Evolutionary conservation across 2,113 vertebrate genomes (phyloP).

Genomic region (Gallinago media): DNA sequence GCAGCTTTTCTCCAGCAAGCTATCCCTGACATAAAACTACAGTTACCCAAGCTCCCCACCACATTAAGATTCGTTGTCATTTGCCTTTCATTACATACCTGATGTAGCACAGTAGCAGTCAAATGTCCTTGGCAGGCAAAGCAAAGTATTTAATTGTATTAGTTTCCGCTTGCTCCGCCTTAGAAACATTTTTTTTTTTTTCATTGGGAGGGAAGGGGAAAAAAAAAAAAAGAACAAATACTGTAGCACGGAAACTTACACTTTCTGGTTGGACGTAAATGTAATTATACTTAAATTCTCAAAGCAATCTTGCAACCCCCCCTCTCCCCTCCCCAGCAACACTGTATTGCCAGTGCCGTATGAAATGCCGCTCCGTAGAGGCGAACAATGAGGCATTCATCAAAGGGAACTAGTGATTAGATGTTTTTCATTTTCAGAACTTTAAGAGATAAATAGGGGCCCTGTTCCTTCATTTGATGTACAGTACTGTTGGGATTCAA

Average conservation of each 20-base stretch:
- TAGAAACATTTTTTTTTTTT: not conserved
- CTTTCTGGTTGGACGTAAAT: conserved; percentile 29
- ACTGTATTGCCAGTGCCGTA: conserved; percentile 53
- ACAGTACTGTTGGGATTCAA: conserved; percentile 64
- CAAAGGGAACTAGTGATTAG: conserved; percentile 67
- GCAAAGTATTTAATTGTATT: conserved; percentile 65
- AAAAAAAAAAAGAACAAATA: not conserved
- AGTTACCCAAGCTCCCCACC: conserved; percentile 74
- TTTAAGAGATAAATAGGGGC: conserved; percentile 71
- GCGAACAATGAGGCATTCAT: conserved; percentile 73
- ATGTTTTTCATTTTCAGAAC: conserved; percentile 75
- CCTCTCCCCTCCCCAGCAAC: not conserved
- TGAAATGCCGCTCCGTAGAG: conserved; percentile 63
- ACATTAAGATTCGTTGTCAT: conserved; percentile 69
- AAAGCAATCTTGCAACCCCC: not conserved
- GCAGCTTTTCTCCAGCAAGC: conserved; percentile 76
- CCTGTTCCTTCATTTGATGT: conserved; percentile 71
- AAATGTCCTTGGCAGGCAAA: conserved; percentile 69
- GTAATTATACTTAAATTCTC: conserved; percentile 39
- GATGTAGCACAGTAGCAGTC: conserved; percentile 76
- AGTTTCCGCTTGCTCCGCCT: conserved; percentile 54
- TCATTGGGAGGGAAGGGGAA: not conserved
- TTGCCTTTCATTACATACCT: conserved; percentile 81
- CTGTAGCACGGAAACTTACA: conserved; percentile 4
- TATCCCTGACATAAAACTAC: conserved; percentile 77